These are phyloP conservation scores for Ephialtes manifestator DNA, from an alignment of 2,888 invertebrate genomes.

Conservation along the genomic window DNA sequence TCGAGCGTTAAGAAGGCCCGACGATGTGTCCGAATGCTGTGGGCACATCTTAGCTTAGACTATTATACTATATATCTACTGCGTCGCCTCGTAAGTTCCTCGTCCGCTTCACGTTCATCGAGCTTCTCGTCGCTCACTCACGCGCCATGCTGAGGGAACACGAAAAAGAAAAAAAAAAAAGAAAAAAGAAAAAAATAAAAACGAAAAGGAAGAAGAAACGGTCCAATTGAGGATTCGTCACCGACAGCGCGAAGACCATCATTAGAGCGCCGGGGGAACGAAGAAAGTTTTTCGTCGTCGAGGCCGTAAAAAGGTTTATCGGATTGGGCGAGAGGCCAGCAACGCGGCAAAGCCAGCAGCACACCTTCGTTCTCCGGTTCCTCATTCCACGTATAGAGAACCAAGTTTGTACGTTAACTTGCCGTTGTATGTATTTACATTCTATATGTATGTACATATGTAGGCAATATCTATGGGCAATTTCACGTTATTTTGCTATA, in stretches of 20 bases:
- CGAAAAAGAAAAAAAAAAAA: not conserved
- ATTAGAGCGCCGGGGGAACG: conserved; percentile 53
- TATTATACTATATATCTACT: not conserved
- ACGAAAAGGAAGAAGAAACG: conserved; percentile 28
- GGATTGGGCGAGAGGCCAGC: conserved; percentile 60
- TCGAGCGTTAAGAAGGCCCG: conserved; percentile 47
- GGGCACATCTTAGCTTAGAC: conserved; percentile 5
- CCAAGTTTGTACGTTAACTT: conserved; percentile 45
- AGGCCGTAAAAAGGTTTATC: conserved; percentile 62
- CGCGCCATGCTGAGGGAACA: conserved; percentile 9
- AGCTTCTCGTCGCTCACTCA: conserved; percentile 15
- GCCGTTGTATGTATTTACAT: conserved; percentile 30
- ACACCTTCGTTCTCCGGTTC: conserved; percentile 26
- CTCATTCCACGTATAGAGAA: conserved; percentile 44
- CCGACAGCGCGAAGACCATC: conserved; percentile 61
- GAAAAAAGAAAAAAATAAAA: conserved; percentile 2
- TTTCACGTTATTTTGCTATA: conserved; percentile 10
- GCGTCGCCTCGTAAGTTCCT: conserved; percentile 8
- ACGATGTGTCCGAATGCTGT: conserved; percentile 35
- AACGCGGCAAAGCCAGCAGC: conserved; percentile 13
- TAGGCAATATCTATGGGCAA: not conserved
- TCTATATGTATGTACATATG: conserved; percentile 1
- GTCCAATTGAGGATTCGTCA: conserved; percentile 60
- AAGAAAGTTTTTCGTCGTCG: conserved; percentile 61
- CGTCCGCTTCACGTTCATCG: conserved; percentile 1